These are phyloP conservation scores for Monochamus saltuarius DNA, from an alignment of 1,140 invertebrate species.

Conservation along the genomic window DNA sequence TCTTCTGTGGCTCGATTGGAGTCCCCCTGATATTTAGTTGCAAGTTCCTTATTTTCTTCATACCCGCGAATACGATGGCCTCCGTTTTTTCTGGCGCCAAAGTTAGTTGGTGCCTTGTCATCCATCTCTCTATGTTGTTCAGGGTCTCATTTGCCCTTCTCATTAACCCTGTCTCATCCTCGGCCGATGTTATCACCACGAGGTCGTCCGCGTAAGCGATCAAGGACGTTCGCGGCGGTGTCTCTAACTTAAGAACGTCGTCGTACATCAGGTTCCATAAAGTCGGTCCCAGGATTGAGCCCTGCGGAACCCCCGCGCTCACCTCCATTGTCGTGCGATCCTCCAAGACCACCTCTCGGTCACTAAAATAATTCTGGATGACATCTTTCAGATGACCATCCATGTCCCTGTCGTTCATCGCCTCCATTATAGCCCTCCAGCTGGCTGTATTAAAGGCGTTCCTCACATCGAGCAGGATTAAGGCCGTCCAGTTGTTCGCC, in stretches of 20 bases:
- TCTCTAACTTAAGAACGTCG: constrained; percentile 5
- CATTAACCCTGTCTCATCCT: neutral
- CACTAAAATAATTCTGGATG: constrained; percentile 26
- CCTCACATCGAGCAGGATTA: constrained; percentile 23
- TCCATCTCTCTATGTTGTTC: neutral
- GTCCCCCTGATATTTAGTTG: too few species aligned
- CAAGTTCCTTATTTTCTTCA: neutral
- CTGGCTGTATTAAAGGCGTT: constrained; percentile 38
- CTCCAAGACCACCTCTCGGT: too few species aligned
- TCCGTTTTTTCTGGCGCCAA: too few species aligned
- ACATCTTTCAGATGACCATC: constrained; percentile 21
- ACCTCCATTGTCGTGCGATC: too few species aligned
- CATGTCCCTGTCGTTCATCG: constrained; percentile 20
- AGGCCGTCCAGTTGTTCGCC: constrained; percentile 6
- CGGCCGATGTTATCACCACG: neutral
- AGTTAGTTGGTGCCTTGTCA: neutral
- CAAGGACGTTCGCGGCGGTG: neutral
- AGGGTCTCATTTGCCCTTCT: neutral
- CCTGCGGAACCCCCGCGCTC: too few species aligned
- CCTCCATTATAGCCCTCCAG: constrained; percentile 31
- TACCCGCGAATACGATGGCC: neutral
- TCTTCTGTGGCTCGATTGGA: too few species aligned
- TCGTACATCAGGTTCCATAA: constrained; percentile 44
- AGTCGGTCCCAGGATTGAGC: constrained; percentile 42
- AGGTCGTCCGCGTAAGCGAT: constrained; percentile 17